Conservation (phyloP, 2,888 invertebrate genomes). For the Phaonia tiefii region DNA sequence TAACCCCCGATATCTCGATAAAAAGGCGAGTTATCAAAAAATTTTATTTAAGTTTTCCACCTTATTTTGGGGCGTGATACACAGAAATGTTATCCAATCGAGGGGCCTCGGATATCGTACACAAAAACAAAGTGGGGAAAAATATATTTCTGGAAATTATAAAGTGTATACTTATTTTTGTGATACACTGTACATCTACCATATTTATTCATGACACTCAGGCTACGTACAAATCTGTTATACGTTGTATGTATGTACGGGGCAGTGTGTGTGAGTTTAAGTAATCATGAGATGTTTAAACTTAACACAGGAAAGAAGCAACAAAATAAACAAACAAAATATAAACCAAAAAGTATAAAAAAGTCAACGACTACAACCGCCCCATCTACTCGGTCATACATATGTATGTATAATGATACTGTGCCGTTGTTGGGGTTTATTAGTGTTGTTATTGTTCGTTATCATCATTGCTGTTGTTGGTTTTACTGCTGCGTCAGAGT, state of each 20-base stretch:
- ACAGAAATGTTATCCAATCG: too few species aligned
- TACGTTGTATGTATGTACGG: neutral
- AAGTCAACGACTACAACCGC: conserved; percentile 2
- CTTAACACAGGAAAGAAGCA: conserved; percentile 25
- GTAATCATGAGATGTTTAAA: conserved; percentile 43
- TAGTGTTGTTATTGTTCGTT: conserved; percentile 21
- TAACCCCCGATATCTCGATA: too few species aligned
- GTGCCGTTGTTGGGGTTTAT: conserved; percentile 11
- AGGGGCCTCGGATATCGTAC: too few species aligned
- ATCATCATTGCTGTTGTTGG: conserved; percentile 21
- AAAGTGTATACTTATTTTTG: conserved; percentile 3
- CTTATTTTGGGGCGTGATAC: too few species aligned
- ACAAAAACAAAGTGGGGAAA: too few species aligned
- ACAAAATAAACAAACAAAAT: conserved; percentile 29
- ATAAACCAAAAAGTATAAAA: conserved; percentile 11
- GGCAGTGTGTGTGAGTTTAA: neutral
- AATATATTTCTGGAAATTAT: too few species aligned
- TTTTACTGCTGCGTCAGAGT: conserved; percentile 54
- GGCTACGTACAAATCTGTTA: too few species aligned
- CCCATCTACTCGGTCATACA: conserved; percentile 35
- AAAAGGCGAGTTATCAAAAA: too few species aligned
- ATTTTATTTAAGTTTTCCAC: too few species aligned
- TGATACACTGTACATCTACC: neutral
- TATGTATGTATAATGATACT: conserved; percentile 32
- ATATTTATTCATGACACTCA: too few species aligned